Percentiles rank a stretch among this genome's conserved stretches.
Conservation (phyloP, 1,140 invertebrate species). For the Kradibia gibbosae region DNA sequence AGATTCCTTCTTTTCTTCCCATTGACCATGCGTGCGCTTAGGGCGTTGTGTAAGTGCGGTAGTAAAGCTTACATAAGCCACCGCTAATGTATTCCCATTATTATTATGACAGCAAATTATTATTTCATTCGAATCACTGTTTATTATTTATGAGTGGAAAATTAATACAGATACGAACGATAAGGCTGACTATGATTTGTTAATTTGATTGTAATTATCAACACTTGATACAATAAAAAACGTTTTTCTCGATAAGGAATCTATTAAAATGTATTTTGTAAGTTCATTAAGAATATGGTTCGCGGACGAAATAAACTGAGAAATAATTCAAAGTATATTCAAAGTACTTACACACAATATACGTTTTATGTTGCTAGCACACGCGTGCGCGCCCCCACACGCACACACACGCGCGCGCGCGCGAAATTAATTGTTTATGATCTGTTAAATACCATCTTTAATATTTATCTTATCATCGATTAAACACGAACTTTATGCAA, state of each 20-base stretch:
- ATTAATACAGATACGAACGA: not conserved
- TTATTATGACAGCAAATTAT: not conserved
- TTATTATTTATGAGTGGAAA: conserved; percentile 23
- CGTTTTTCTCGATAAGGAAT: not conserved
- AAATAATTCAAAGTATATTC: not conserved
- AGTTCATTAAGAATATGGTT: not conserved
- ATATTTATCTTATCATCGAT: conserved; percentile 14
- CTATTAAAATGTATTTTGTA: not conserved
- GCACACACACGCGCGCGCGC: not conserved
- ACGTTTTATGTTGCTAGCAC: not conserved
- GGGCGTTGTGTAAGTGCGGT: not conserved
- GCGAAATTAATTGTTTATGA: conserved; percentile 1
- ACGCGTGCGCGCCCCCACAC: too few species aligned
- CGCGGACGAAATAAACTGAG: not conserved
- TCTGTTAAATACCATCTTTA: not conserved
- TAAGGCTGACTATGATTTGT: conserved; percentile 10
- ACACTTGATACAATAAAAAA: not conserved
- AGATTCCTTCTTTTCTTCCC: not conserved
- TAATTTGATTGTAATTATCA: not conserved
- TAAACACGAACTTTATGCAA: conserved; percentile 15
- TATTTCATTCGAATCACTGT: not conserved
- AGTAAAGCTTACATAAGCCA: not conserved
- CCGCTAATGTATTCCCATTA: not conserved
- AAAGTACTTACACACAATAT: not conserved
- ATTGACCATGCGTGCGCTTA: not conserved